Evolutionary conservation across 2,797 vertebrate genomes (phyloP), one percentile per base, ranked within the genome.

Genomic region (Tokudaia muenninki): DNA sequence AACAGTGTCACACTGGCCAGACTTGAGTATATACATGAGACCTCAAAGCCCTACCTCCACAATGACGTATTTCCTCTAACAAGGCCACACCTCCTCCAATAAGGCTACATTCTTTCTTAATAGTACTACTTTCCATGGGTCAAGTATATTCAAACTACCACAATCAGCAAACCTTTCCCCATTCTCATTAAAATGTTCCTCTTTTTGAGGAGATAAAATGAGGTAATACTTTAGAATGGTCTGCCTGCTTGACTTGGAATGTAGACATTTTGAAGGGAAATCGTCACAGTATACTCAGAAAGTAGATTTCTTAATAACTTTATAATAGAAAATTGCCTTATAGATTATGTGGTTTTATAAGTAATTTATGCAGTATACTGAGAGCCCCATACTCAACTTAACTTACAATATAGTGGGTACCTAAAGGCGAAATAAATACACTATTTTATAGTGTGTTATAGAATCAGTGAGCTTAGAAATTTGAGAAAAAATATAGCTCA

Each of bases 361-460:
- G 22, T 77, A 96, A 59, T 63, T 65, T 75, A 72, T 74, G 70
- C 14, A 57, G 50, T 74, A 26, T 88, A 84, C 61, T 92, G 16
- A n/a, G 17, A 84, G 92, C 52, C 79, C 31, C 11, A 8, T 84
- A 24, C 37, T 82, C n/a, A 86, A 87, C 16, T 52, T 91, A 83
- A 83, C 55, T 90, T 90, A 47, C 79, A 79, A 21, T 78, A 70
- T 77, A 52, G 31, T 89, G n/a, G 50, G 29, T 94, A 88, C 21
- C 63, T 96, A 75, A 59, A 94, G 44, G 47, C 65, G 92, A 94
- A 72, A 65, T 93, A 37, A 88, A 26, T n/a, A 52, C 3, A 16
- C 13, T 89, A 41, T 93, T 92, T 94, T 75, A n/a, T 74, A 77
- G n/a, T 91, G 12, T 77, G 61, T 92, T 83, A 50, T 34, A 59